Base-by-base conservation (phyloP, 1,140 invertebrate species). In the Caenorhabditis latens region DNA sequence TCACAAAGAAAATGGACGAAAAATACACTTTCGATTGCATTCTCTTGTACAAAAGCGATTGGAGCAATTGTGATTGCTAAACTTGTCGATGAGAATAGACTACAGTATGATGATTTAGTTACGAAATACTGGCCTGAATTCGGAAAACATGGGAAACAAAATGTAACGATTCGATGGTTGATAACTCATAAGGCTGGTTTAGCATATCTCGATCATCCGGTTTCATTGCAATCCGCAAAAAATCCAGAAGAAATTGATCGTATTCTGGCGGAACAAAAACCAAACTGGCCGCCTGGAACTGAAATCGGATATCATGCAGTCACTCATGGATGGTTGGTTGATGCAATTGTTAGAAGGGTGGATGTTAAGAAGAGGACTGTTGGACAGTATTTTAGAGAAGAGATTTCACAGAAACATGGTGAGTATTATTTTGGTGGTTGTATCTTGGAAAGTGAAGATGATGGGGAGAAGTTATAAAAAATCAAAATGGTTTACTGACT, bases 81-180 rank as follows among this genome's bases (percentile, higher is more conserved):
- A 53, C 87, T 93, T 24, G 91, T 93, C 8, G 92, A 93, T 46
- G 90, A 89, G 90, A 91, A 91, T 21, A 87, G 86, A 4, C 24
- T 93, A 1, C 87, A 92, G 42, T 93, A 93, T 83, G 90, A 91
- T 32, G 89, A 91, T 32, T 88, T 89, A 13, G 91, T 93, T 0
- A 83, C 85, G 3, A 58, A 90, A 32, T 93, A 93, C 87, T 93
- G 93, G 93, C 93, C 93, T 42, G 92, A 92, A 58, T 93, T 93
- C 90, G 91, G 83, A 14, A 43, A 88, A 14, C 90, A 93, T 61
- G 91, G 92, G 9, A 93, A 93, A 88, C 89, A 13, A 21, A 79
- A 79, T 88, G 93, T 93, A 92, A 93, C 93, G 9, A 90, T 93
- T 14, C 90, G 91, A 21, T 90, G 90, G 90, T 65, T 93, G 11